Base-by-base conservation (phyloP, 30 jellyfish, hydroid and myxozoan species). In the Pelagia noctiluca region DNA sequence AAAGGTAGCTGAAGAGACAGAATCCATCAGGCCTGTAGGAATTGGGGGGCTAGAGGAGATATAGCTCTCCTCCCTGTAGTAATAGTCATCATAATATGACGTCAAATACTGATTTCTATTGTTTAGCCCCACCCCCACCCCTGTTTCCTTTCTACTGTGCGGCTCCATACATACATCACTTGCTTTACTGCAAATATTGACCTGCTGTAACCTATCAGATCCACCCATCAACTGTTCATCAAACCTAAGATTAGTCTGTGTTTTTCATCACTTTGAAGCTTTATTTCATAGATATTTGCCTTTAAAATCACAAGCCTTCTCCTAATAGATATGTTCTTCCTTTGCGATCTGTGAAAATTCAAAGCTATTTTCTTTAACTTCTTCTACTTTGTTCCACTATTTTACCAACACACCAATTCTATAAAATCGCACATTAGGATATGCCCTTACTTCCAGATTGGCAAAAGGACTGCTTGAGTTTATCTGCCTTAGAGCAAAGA, bases 381-480 rank as follows among this genome's bases (percentile, higher is more conserved):
- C 30, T 2, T n/a, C 19, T 68, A 31, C 32, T 3, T 50, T 35
- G 28, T 2, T 24, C 34, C 18, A 49, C 25, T 16, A n/a, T 26
- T 22, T n/a, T 46, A 0, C 18, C 18, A 0, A 10, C 46, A 11
- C 22, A 12, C 32, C 3, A 37, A 23, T 68, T 35, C 8, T 2
- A 13, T 0, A 22, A 23, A 31, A 25, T 29, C 35, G n/a, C n/a
- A n/a, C n/a, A n/a, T n/a, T n/a, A n/a, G n/a, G n/a, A 2, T 2
- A 3, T 0, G 25, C 10, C 52, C 63, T 2, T 53, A 34, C 11
- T 74, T 46, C 11, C 49, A 94, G 99, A 89, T 18, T 95, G 99
- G 99, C 99, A 95, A 71, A 53, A 95, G 35, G 84, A 84, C 35
- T 89, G 97, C 70, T 84, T 95, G 8, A 64, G 69, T 31, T 63